phyloP scores from a whole-genome alignment of 2,797 vertebrate species.

The Pseudopleuronectes americanus region DNA sequence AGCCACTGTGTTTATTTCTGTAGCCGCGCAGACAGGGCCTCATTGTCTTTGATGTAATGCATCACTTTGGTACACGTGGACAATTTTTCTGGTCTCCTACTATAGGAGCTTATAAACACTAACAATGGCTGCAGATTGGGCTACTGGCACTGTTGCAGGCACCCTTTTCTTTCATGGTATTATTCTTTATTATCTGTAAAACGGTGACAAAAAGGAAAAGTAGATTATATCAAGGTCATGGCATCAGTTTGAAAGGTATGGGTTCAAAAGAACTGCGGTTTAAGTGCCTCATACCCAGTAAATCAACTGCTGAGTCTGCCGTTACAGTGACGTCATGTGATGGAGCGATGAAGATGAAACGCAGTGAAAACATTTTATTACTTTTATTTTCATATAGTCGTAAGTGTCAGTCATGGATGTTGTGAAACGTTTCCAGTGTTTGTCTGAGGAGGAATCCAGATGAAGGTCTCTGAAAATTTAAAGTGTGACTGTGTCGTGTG shows the following conservation, averaged over 20 bases:
- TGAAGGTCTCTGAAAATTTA: conserved; percentile 38
- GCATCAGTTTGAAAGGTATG: conserved; percentile 5
- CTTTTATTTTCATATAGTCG: conserved; percentile 32
- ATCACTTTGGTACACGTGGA: conserved; percentile 34
- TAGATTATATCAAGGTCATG: neutral
- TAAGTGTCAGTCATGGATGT: conserved; percentile 42
- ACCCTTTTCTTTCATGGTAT: neutral
- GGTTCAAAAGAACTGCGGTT: neutral
- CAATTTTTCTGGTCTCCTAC: conserved; percentile 22
- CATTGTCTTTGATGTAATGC: conserved; percentile 39
- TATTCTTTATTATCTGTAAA: neutral
- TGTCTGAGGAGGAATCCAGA: conserved; percentile 45
- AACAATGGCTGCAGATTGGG: conserved; percentile 18
- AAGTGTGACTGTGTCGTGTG: conserved; percentile 53
- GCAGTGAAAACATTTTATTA: conserved; percentile 32
- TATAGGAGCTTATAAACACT: conserved; percentile 19
- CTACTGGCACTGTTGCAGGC: conserved; percentile 1
- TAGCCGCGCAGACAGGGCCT: conserved; percentile 37
- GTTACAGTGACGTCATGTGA: conserved; percentile 22
- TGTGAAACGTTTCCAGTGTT: conserved; percentile 40
- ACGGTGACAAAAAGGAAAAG: neutral
- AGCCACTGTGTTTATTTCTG: conserved; percentile 54
- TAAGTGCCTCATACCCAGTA: conserved; percentile 3
- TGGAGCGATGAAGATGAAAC: conserved; percentile 25
- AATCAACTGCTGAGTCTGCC: conserved; percentile 25